Percentiles rank a stretch among this genome's conserved stretches.
Conservation (phyloP, 1,140 invertebrate species). For the Periplaneta americana region DNA sequence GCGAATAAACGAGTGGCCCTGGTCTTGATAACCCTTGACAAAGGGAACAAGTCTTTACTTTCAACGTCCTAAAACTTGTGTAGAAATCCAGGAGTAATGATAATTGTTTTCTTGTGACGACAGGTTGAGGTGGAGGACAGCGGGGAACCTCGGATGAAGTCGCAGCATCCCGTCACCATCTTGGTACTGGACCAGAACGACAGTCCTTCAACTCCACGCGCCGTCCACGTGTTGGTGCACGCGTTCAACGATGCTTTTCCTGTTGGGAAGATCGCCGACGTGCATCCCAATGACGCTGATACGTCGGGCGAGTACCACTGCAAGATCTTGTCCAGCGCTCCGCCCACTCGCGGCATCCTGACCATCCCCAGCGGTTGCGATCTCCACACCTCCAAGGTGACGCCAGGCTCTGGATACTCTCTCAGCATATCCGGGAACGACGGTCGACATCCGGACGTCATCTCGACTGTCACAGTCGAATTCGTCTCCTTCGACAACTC, state of each 20-base stretch:
- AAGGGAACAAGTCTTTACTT: too few species aligned
- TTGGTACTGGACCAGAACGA: conserved; percentile 87
- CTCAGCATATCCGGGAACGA: conserved; percentile 83
- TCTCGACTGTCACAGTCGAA: conserved; percentile 76
- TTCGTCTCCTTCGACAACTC: conserved; percentile 73
- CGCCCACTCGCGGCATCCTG: conserved; percentile 53
- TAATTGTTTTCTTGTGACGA: too few species aligned
- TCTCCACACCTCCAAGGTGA: conserved; percentile 59
- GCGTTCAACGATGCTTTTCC: conserved; percentile 67
- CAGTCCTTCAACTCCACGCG: conserved; percentile 78
- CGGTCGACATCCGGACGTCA: conserved; percentile 76
- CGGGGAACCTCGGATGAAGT: conserved; percentile 74
- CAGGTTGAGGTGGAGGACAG: conserved; percentile 83
- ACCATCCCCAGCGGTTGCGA: conserved; percentile 72
- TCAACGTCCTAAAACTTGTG: too few species aligned
- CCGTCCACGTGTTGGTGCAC: conserved; percentile 74
- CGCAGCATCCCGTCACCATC: conserved; percentile 69
- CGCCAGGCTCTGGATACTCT: conserved; percentile 57
- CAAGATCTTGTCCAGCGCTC: conserved; percentile 56
- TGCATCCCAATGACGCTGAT: conserved; percentile 88
- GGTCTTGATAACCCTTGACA: too few species aligned
- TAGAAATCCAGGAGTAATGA: too few species aligned
- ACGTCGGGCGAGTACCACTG: conserved; percentile 83
- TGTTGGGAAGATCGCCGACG: conserved; percentile 78
- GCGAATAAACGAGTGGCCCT: too few species aligned